These are phyloP conservation scores for Telmatochromis brachygnathus DNA, from an alignment of 2,113 vertebrate species.

Conservation along the genomic window DNA sequence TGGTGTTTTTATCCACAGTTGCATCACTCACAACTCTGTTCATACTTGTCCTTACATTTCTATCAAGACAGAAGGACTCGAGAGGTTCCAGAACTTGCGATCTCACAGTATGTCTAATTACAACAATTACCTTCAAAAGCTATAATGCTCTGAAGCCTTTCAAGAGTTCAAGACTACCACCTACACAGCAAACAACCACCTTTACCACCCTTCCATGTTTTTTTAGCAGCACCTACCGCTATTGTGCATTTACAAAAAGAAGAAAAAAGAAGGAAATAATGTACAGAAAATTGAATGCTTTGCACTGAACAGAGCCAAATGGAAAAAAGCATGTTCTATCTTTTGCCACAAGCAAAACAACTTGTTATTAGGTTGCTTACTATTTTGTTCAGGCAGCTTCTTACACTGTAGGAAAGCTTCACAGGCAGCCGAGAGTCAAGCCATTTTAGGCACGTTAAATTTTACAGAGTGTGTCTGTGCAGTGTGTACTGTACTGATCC, in stretches of 20 bases:
- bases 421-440: neutral
- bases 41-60: neutral
- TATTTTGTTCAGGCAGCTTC: neutral
- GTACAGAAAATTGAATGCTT: neutral
- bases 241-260: neutral
- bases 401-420: neutral
- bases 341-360: conserved; percentile 9
- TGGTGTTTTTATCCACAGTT: neutral
- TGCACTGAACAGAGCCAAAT: neutral
- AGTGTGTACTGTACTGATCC: neutral
- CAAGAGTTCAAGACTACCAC: conserved; percentile 3
- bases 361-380: neutral
- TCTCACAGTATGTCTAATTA: conserved; percentile 29
- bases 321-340: neutral
- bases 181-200: neutral
- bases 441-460: neutral
- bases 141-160: conserved; percentile 11
- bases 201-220: neutral
- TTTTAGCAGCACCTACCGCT: neutral
- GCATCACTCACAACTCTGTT: neutral
- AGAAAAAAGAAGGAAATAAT: conserved; percentile 2
- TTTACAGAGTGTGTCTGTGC: neutral
- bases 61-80: neutral
- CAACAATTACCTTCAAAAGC: conserved; percentile 44
- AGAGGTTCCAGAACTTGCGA: neutral